These are phyloP conservation scores for Rhyzopertha dominica DNA, from an alignment of 1,140 invertebrate genomes.

Conservation along the genomic window DNA sequence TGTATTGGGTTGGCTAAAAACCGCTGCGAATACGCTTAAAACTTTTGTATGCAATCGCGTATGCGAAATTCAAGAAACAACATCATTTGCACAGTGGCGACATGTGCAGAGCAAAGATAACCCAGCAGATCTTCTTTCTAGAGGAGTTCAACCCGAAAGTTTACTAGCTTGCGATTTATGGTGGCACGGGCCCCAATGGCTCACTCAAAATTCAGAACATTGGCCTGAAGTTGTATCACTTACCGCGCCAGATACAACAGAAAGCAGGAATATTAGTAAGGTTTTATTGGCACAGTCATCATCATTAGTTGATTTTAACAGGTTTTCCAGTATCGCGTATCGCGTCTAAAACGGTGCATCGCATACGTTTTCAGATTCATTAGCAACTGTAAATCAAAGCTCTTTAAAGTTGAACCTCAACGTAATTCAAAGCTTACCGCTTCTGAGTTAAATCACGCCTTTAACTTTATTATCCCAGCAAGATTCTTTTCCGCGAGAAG, in stretches of 20 bases:
- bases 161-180: constrained; percentile 15
- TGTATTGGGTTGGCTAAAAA: too few relatives aligned
- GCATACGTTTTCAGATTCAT: constrained; percentile 18
- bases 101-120: constrained; percentile 32
- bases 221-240: constrained; percentile 15
- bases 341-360: constrained; percentile 6
- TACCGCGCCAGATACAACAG: constrained; percentile 13
- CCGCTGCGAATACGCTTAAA: too few relatives aligned
- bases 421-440: constrained; percentile 12
- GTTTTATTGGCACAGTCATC: too few relatives aligned
- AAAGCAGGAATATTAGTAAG: constrained; percentile 11
- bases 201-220: neutral
- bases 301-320: too few relatives aligned
- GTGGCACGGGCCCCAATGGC: constrained; percentile 20
- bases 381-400: constrained; percentile 5
- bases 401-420: neutral
- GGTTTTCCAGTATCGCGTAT: too few relatives aligned
- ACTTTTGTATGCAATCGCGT: too few relatives aligned
- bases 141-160: constrained; percentile 19
- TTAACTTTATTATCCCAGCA: neutral
- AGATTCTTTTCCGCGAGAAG: constrained; percentile 13
- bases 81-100: constrained; percentile 20
- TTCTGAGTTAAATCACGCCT: constrained; percentile 8
- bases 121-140: constrained; percentile 35
- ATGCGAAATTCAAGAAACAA: constrained; percentile 26